Evolutionary conservation across 2,888 invertebrate species (phyloP).

Genomic region (Cybosia mesomella): DNA sequence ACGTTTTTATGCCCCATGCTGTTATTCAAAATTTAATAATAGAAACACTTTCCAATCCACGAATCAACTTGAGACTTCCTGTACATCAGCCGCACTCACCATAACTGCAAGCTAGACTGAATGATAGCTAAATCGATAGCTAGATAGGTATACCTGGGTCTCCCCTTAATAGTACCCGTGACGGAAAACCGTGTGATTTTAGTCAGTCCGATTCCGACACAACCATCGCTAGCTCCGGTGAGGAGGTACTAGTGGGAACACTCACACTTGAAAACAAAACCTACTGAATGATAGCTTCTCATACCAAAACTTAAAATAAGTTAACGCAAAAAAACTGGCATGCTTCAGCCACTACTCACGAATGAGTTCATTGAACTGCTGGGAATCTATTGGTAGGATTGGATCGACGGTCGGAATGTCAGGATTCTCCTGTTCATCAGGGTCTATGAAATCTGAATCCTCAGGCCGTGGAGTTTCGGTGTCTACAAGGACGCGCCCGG

Average conservation of each 20-base stretch:
- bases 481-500: constrained; percentile 36
- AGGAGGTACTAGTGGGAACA: not conserved
- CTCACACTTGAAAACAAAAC: not conserved
- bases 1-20: not conserved
- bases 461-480: constrained; percentile 30
- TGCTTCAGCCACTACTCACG: constrained; percentile 86
- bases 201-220: too few relatives aligned
- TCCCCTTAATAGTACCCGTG: too few relatives aligned
- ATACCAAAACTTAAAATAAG: constrained; percentile 59
- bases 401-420: constrained; percentile 57
- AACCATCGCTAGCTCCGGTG: too few relatives aligned
- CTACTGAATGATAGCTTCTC: constrained; percentile 41
- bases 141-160: too few relatives aligned
- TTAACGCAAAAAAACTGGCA: constrained; percentile 79
- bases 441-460: constrained; percentile 42
- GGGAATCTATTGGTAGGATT: constrained; percentile 61
- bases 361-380: constrained; percentile 76
- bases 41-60: too few relatives aligned
- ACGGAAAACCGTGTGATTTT: too few relatives aligned
- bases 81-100: too few relatives aligned
- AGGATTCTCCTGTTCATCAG: constrained; percentile 46
- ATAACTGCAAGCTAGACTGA: too few relatives aligned
- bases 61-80: too few relatives aligned
- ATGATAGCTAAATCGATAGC: too few relatives aligned
- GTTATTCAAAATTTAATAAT: too few relatives aligned